A percentile compares a stretch with the other conserved stretches of the same genome.
These are phyloP conservation scores for Chloroclysta siterata DNA, from an alignment of 2,888 invertebrate genomes.

Conservation along the genomic window DNA sequence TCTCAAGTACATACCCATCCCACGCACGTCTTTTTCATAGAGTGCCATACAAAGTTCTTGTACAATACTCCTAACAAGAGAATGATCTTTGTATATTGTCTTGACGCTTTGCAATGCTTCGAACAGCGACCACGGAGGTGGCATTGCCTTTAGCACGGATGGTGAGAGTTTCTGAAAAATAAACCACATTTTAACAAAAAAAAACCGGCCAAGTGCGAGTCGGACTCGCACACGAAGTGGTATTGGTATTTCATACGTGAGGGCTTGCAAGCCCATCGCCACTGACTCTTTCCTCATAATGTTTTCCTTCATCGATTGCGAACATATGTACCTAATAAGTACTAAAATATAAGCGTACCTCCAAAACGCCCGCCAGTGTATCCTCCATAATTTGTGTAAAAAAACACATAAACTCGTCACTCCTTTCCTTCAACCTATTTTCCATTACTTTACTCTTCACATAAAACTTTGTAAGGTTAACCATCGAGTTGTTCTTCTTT, in stretches of 20 bases:
- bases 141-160: constrained; percentile 19
- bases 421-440: constrained; percentile 46
- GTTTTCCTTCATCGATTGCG: too few relatives aligned
- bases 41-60: constrained; percentile 41
- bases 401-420: constrained; percentile 61
- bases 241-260: too few relatives aligned
- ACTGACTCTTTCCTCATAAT: too few relatives aligned
- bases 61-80: constrained; percentile 30
- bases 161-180: constrained; percentile 40
- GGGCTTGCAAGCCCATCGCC: too few relatives aligned
- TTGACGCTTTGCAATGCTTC: constrained; percentile 45
- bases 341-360: constrained; percentile 46
- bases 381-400: constrained; percentile 66
- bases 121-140: constrained; percentile 42
- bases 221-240: too few relatives aligned
- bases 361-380: constrained; percentile 50
- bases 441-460: constrained; percentile 46
- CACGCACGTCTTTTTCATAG: constrained; percentile 17
- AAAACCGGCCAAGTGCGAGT: too few relatives aligned
- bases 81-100: constrained; percentile 38
- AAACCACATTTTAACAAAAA: too few relatives aligned
- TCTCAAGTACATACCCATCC: constrained; percentile 39
- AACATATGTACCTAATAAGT: too few relatives aligned
- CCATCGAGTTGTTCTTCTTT: neutral
- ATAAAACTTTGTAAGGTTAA: constrained; percentile 47